Percentiles rank a stretch among this genome's conserved stretches.
Evolutionary conservation across 30 jellyfish, hydroid and myxozoan species (phyloP).

Genomic region (Pseudorhiza aurosa): DNA sequence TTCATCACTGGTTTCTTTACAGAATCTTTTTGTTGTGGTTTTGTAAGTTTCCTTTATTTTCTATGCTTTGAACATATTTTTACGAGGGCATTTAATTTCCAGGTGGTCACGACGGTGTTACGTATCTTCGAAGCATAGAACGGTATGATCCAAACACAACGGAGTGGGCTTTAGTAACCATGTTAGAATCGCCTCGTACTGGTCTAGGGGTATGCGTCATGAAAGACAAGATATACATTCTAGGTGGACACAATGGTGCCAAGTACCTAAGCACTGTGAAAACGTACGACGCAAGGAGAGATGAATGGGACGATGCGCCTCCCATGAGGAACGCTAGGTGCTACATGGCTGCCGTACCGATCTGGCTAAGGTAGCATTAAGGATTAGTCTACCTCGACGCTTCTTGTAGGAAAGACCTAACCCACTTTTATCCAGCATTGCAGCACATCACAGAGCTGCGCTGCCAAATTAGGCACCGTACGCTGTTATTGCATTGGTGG

Average conservation of each 20-base stretch:
- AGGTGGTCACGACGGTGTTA: constrained; percentile 99
- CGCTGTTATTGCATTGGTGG: too few species aligned
- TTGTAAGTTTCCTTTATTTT: too few species aligned
- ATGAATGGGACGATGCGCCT: constrained; percentile 75
- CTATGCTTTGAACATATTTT: too few species aligned
- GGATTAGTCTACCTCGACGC: too few species aligned
- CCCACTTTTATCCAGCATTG: too few species aligned
- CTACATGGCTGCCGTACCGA: constrained; percentile 85
- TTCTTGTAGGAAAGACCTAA: too few species aligned
- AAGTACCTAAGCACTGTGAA: constrained; percentile 78
- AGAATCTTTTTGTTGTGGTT: too few species aligned
- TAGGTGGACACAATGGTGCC: constrained; percentile 96
- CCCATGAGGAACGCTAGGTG: constrained; percentile 84
- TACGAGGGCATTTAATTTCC: too few species aligned
- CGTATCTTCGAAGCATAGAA: constrained; percentile 88
- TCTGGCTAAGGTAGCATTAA: constrained; percentile 58
- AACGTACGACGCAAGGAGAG: constrained; percentile 75
- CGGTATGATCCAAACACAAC: constrained; percentile 86
- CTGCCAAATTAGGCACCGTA: too few species aligned
- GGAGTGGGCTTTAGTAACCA: constrained; percentile 92
- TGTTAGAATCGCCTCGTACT: constrained; percentile 87
- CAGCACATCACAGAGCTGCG: too few species aligned
- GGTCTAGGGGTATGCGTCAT: constrained; percentile 90
- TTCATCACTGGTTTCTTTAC: too few species aligned
- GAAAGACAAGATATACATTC: constrained; percentile 64